These are phyloP conservation scores for Callipepla californica DNA, from an alignment of 2,113 vertebrate genomes.

Conservation along the genomic window DNA sequence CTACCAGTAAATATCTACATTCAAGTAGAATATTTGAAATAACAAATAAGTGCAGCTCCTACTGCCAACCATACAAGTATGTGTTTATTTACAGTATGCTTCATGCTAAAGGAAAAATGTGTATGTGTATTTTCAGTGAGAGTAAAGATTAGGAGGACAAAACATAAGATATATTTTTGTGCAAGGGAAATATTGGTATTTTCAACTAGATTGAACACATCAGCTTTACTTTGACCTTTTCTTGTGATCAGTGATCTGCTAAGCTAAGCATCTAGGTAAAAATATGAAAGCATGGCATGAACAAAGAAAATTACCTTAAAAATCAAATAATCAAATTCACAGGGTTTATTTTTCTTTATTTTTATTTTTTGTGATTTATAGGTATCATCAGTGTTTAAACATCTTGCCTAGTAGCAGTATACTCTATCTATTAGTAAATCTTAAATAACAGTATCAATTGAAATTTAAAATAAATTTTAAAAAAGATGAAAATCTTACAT, in stretches of 20 bases:
- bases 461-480: background rate
- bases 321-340: background rate
- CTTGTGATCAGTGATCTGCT: background rate
- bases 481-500: background rate
- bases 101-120: conserved; percentile 1
- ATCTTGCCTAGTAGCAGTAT: background rate
- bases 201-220: background rate
- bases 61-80: background rate
- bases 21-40: background rate
- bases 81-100: background rate
- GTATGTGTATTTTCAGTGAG: background rate
- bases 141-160: background rate
- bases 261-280: conserved; percentile 33
- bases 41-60: background rate
- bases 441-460: background rate
- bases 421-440: background rate
- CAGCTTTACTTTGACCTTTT: conserved; percentile 11
- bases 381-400: background rate
- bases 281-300: background rate
- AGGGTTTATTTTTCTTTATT: background rate
- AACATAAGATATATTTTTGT: background rate
- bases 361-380: background rate
- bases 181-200: background rate
- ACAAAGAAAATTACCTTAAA: background rate
- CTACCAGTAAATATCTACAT: background rate